phyloP scores from a whole-genome alignment of 1,140 invertebrate species.

The Pogonognathellus flavescens region DNA sequence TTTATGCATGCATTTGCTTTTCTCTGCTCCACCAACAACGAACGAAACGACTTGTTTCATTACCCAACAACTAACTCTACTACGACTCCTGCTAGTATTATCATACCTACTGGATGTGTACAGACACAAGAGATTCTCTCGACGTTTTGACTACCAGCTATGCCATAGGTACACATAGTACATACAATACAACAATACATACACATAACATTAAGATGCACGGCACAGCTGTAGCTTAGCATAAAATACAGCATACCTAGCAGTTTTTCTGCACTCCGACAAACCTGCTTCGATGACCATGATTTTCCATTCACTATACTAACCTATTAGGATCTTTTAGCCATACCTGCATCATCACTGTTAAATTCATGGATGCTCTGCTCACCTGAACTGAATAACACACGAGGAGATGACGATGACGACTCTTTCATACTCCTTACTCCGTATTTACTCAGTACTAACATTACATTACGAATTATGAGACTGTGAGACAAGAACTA shows the following conservation, averaged over 20 bases:
- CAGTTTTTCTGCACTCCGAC: constrained; percentile 36
- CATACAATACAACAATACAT: constrained; percentile 12
- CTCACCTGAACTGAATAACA: not conserved
- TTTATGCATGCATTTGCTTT: constrained; percentile 49
- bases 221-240: constrained; percentile 45
- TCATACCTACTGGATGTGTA: not conserved
- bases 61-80: not conserved
- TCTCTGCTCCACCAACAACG: not conserved
- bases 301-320: constrained; percentile 47
- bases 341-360: constrained; percentile 37
- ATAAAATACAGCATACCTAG: constrained; percentile 33
- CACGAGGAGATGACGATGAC: too few relatives aligned
- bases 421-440: too few relatives aligned
- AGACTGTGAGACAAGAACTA: too few relatives aligned
- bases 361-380: constrained; percentile 28
- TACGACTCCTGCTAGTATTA: not conserved
- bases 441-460: too few relatives aligned
- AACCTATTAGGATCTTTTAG: not conserved
- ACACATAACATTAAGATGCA: constrained; percentile 43
- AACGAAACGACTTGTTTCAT: constrained; percentile 13
- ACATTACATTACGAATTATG: too few relatives aligned
- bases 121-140: too few relatives aligned
- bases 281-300: constrained; percentile 49
- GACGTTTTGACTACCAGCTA: too few relatives aligned
- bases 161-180: not conserved